Percentiles rank a stretch among this genome's conserved stretches.
phyloP scores from a whole-genome alignment of 37 sponge, comb jelly and placozoan genomes.

The Agelas oroides region DNA sequence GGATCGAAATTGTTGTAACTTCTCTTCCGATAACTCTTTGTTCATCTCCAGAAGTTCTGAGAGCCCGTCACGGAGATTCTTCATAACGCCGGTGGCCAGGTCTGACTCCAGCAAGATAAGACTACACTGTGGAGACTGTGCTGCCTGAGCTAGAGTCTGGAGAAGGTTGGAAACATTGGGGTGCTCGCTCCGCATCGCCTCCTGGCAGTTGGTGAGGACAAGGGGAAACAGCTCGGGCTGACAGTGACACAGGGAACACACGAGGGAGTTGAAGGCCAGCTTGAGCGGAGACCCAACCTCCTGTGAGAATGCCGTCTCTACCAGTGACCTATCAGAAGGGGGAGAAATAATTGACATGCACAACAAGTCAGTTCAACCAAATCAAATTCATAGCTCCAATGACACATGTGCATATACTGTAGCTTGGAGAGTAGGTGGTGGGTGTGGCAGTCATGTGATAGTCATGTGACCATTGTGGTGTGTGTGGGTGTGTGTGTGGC shows the following conservation, averaged over 20 bases:
- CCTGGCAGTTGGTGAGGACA: slow-evolving; percentile 21
- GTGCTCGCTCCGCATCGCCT: not conserved
- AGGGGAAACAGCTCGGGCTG: slow-evolving; percentile 23
- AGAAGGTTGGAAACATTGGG: slow-evolving; percentile 12
- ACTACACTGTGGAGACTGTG: slow-evolving; percentile 39
- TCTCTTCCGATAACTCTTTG: not conserved
- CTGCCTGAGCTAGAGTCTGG: slow-evolving; percentile 45
- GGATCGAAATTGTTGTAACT: not conserved
- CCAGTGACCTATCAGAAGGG: slow-evolving; percentile 52
- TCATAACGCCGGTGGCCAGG: not conserved
- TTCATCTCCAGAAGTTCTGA: not conserved
- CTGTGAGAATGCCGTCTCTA: slow-evolving; percentile 41
- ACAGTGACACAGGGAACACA: slow-evolving; percentile 61
- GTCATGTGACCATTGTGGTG: too few species aligned
- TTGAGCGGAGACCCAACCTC: slow-evolving; percentile 24
- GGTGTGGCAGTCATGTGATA: too few species aligned
- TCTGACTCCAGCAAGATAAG: slow-evolving; percentile 39
- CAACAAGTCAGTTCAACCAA: too few species aligned
- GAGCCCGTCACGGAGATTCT: slow-evolving; percentile 19
- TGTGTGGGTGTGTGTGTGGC: too few species aligned
- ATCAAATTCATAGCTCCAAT: too few species aligned
- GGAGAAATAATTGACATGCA: not conserved
- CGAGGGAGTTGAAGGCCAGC: slow-evolving; percentile 44
- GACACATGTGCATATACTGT: too few species aligned
- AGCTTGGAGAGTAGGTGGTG: not conserved